Conservation (phyloP, 1,140 invertebrate genomes). For the Drosophila cardini region DNA sequence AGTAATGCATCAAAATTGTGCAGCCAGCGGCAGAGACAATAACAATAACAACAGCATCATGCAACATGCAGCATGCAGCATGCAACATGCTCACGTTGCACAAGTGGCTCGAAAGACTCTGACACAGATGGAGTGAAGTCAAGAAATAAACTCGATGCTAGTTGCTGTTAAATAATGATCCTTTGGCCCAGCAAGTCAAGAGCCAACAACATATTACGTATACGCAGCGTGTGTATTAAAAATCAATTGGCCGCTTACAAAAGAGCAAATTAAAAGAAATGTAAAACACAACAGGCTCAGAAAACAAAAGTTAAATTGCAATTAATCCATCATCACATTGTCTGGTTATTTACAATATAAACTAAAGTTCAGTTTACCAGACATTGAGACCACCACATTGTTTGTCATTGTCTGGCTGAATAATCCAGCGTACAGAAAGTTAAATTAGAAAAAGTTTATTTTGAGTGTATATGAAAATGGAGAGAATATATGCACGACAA, state of each 20-base stretch:
- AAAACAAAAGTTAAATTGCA: conserved; percentile 53
- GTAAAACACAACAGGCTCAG: not conserved
- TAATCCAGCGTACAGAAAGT: too few species aligned
- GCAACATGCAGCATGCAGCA: conserved; percentile 16
- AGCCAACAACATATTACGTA: conserved; percentile 8
- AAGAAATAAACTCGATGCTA: conserved; percentile 8
- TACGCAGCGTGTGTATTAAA: conserved; percentile 9
- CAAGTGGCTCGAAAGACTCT: conserved; percentile 23
- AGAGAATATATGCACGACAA: too few species aligned
- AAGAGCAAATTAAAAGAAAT: not conserved
- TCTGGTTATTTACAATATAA: conserved; percentile 10
- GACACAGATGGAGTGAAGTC: conserved; percentile 64
- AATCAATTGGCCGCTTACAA: not conserved
- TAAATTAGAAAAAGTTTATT: too few species aligned
- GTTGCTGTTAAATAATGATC: conserved; percentile 11
- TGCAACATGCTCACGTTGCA: conserved; percentile 2
- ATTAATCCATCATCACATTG: conserved; percentile 62
- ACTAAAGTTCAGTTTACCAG: too few species aligned
- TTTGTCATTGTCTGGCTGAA: too few species aligned
- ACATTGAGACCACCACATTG: too few species aligned
- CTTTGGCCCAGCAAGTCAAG: not conserved
- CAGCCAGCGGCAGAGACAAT: conserved; percentile 27
- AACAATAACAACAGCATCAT: conserved; percentile 28
- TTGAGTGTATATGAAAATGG: too few species aligned
- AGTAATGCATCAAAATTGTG: conserved; percentile 80